Evolutionary conservation across 2,797 vertebrate species (phyloP), one percentile per base, ranked within the genome.

Genomic region (Melanotaenia pygmaea): DNA sequence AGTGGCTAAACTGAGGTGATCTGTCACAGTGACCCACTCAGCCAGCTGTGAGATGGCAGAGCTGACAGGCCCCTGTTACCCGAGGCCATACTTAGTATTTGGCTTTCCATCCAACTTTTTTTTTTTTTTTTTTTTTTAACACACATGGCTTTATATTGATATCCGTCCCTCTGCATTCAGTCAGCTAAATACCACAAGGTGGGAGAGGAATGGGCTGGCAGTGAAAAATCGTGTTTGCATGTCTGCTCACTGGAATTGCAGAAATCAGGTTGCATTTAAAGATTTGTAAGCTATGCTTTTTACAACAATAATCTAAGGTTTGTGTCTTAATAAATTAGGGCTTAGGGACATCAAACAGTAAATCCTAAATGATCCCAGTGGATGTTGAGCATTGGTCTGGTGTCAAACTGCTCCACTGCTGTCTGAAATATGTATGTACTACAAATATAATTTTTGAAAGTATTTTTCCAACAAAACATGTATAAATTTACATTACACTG

Each of bases 111-210:
- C 78, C 82, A 58, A 81, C 72, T 80, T 81, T 88, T 86, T 90
- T 86, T 89, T 89, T 86, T 90, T 86, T 80, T 84, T 80, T 9
- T 47, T n/a, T 47, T 47, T n/a, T 47, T 20, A n/a, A 67, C 79
- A 68, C 87, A 87, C 82, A 72, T 80, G 50, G 65, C 80, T 80
- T 89, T 91, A 77, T 93, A 93, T n/a, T 91, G 93, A 94, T 93
- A 91, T 89, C 86, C 91, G 92, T 94, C 93, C 75, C 68, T 93
- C 81, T 86, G 82, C 75, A 94, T 95, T 89, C 79, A 85, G 79
- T 93, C 92, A 87, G 71, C 78, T 79, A 92, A 95, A 95, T 94
- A 92, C 90, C 93, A 93, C 57, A 10, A 83, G 80, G 88, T 92
- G 83, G 88, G 70, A 43, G 72, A 76, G 65, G 64, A 70, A 80